A percentile compares a stretch with the other conserved stretches of the same genome.
Conservation (phyloP, 2,797 vertebrate genomes). For the Lepus oiostolus region DNA sequence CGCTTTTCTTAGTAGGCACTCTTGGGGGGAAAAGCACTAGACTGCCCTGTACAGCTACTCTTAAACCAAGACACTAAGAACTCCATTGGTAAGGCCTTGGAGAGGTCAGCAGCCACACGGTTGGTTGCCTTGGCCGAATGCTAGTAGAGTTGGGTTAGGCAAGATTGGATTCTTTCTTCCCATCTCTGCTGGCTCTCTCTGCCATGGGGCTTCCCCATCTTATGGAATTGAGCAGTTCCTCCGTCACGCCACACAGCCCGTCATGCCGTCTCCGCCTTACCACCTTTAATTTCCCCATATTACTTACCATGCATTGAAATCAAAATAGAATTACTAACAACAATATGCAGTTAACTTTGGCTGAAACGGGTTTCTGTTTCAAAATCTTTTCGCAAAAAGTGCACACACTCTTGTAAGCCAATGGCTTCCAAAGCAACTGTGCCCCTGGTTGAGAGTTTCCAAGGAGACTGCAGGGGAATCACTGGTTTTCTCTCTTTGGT, state of each 20-base stretch:
- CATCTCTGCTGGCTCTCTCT: not conserved
- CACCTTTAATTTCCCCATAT: not conserved
- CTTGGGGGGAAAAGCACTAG: slow-evolving; percentile 16
- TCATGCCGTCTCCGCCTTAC: not conserved
- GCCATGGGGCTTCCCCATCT: accelerated
- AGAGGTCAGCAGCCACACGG: not conserved
- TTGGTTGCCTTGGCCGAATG: accelerated
- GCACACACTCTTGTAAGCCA: not conserved
- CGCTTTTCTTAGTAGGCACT: slow-evolving; percentile 60
- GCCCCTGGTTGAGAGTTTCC: not conserved
- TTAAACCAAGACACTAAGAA: not conserved
- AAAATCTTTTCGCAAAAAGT: slow-evolving; percentile 40
- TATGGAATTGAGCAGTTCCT: not conserved
- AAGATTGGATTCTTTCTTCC: not conserved
- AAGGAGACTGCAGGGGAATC: not conserved
- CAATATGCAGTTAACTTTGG: not conserved
- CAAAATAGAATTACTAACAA: not conserved
- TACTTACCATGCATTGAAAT: not conserved
- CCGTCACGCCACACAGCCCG: accelerated
- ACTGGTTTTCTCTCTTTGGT: slow-evolving; percentile 29
- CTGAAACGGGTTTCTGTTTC: slow-evolving; percentile 50
- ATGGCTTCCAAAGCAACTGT: not conserved
- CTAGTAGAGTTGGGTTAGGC: not conserved
- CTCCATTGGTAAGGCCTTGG: not conserved
- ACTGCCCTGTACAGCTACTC: not conserved